Evolutionary conservation across 2,888 invertebrate genomes (phyloP).

Genomic region (Melanotus villosus): DNA sequence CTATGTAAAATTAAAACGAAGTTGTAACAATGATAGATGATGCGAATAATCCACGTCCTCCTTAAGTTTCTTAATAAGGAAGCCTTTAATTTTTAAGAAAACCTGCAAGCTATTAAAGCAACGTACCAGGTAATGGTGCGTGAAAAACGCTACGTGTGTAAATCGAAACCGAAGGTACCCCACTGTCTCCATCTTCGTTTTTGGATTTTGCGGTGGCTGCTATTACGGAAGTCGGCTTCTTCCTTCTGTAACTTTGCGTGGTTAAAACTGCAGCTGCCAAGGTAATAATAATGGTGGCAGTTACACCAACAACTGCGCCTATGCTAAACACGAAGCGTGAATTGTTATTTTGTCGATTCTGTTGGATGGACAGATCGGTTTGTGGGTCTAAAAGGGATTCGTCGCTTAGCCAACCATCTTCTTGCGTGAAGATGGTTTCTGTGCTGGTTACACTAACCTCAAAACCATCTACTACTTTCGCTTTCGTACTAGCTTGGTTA

Average conservation of each 20-base stretch:
- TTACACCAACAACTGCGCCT: constrained; percentile 32
- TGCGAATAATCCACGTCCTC: no score
- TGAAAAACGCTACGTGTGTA: constrained; percentile 52
- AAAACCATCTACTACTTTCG: constrained; percentile 46
- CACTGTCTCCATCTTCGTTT: constrained; percentile 8
- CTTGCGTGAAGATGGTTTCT: constrained; percentile 53
- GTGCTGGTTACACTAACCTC: constrained; percentile 47
- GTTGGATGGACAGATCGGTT: constrained; percentile 5
- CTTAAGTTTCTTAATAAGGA: no score
- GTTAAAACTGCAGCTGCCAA: constrained; percentile 21
- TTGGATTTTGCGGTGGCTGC: constrained; percentile 12
- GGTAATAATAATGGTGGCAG: constrained; percentile 27
- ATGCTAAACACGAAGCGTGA: constrained; percentile 35
- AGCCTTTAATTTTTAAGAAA: no score
- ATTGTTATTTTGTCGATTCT: constrained; percentile 20
- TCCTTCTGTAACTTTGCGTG: constrained; percentile 16
- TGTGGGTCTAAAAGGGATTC: constrained; percentile 19
- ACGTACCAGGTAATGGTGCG: constrained; percentile 52
- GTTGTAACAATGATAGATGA: no score
- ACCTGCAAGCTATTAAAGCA: no score
- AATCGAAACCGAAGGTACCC: constrained; percentile 39
- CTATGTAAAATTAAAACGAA: no score
- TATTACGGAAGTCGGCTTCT: constrained; percentile 17
- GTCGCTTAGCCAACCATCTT: constrained; percentile 41
- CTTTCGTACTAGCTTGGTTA: constrained; percentile 52